Evolutionary conservation across 2,113 vertebrate species (phyloP), one percentile per base, ranked within the genome.

Genomic region (Phaethornis superciliosus): DNA sequence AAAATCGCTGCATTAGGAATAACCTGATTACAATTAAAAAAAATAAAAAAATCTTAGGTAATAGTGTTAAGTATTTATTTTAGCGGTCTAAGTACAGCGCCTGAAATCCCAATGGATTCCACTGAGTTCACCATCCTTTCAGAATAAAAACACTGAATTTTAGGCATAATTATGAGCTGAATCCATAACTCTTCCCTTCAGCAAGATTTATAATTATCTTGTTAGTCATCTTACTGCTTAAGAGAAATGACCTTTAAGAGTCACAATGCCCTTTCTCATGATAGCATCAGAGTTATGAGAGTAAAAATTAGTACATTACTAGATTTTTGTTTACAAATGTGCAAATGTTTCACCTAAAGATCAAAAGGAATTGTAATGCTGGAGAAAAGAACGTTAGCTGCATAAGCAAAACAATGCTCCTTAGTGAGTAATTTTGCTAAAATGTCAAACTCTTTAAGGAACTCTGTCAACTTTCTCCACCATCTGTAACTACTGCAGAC

Each of bases 141-240:
- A 79, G 62, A 92, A 75, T 64, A 93, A 81, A 84, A 75, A 2
- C 15, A 81, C 21, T 47, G 51, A 85, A 37, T 88, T 86, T n/a
- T 44, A 71, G 47, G 69, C 27, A 75, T 86, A 93, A 93, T 89
- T 81, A 85, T 56, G 22, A 28, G 72, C 46, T 21, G 30, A 68
- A 18, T 80, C 54, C 49, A 76, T 69, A 89, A 59, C 15, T 87
- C 60, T 90, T 92, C 60, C 60, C 56, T 92, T 95, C 83, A 95
- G 40, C 54, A 65, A 89, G 67, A 58, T 84, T 88, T 80, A 56
- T 90, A 96, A 96, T 92, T 90, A 85, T 58, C 62, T 94, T 42
- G 54, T 72, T 89, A 87, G 81, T 89, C 10, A 20, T 82, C 28
- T 78, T 80, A 69, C 26, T 79, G 17, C 23, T 77, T 79, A 89